A percentile compares a stretch with the other conserved stretches of the same genome.
phyloP scores from a whole-genome alignment of 92 coral and sea anemone species.

The Palythoa heliodiscus region DNA sequence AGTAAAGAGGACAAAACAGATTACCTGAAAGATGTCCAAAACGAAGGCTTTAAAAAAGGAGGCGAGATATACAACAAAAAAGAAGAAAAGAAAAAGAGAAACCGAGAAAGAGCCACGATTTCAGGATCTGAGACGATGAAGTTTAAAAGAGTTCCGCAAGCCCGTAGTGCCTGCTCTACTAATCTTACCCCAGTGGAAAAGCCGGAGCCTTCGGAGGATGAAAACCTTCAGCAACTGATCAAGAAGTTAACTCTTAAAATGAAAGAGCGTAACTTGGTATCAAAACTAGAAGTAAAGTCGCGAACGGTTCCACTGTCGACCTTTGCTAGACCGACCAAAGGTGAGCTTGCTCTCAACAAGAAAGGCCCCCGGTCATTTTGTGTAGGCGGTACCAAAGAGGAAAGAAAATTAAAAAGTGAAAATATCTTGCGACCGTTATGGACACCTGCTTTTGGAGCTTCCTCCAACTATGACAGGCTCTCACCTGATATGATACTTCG shows the following conservation, averaged over 20 bases:
- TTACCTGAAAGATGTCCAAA: background rate
- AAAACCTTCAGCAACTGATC: slow-evolving; percentile 42
- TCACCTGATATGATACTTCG: slow-evolving; percentile 19
- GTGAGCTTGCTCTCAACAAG: slow-evolving; percentile 67
- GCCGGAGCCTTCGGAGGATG: background rate
- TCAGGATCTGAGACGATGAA: background rate
- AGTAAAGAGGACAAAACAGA: background rate
- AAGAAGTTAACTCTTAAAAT: slow-evolving; percentile 59
- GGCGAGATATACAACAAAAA: background rate
- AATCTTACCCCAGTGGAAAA: slow-evolving; percentile 23
- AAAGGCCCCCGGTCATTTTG: slow-evolving; percentile 56
- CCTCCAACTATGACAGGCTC: background rate
- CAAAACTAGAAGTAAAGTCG: slow-evolving; percentile 10
- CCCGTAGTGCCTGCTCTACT: background rate
- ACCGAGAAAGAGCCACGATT: background rate
- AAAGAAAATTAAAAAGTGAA: background rate
- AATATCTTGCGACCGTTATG: background rate
- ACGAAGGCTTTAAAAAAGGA: background rate
- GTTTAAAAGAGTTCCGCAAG: background rate
- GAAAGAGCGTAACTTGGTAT: slow-evolving; percentile 46
- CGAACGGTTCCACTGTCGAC: slow-evolving; percentile 57
- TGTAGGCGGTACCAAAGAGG: background rate
- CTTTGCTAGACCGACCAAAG: slow-evolving; percentile 78
- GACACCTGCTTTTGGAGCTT: slow-evolving; percentile 6
- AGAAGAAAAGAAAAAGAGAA: background rate